phyloP scores from a whole-genome alignment of 2,797 vertebrate genomes.

The Notolabrus celidotus region DNA sequence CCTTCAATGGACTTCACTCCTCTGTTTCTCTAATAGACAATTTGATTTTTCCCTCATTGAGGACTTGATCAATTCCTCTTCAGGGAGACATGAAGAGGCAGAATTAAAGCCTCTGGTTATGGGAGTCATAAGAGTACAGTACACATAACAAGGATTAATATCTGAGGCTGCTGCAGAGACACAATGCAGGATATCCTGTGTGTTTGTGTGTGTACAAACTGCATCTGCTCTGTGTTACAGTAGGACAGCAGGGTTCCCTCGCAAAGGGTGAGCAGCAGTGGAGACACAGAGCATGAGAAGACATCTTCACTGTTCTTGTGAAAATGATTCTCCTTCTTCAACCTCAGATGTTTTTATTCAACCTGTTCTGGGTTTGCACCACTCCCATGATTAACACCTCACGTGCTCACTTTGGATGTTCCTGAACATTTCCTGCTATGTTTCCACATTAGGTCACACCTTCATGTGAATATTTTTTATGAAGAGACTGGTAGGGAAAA shows the following conservation, averaged over 20 bases:
- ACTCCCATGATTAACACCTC: too few species aligned
- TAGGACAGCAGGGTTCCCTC: neutral
- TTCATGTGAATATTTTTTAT: too few species aligned
- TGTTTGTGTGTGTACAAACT: constrained; percentile 18
- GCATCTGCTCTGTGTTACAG: constrained; percentile 14
- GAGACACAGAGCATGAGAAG: too few species aligned
- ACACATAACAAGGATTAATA: constrained; percentile 17
- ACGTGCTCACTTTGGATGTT: too few species aligned
- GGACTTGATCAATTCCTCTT: constrained; percentile 83
- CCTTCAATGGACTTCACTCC: constrained; percentile 76
- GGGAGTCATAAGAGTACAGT: constrained; percentile 50
- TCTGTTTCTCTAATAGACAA: constrained; percentile 82
- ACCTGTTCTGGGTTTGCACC: too few species aligned
- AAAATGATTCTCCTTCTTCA: too few species aligned
- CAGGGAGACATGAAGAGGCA: constrained; percentile 64
- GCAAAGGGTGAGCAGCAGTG: neutral
- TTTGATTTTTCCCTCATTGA: constrained; percentile 81
- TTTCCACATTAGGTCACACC: too few species aligned
- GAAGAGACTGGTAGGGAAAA: too few species aligned
- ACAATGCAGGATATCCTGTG: constrained; percentile 1
- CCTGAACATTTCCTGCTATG: too few species aligned
- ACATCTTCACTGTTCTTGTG: too few species aligned
- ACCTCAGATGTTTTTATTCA: too few species aligned
- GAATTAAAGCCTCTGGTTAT: constrained; percentile 61
- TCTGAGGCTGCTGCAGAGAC: constrained; percentile 24